Base-by-base conservation (phyloP, 2,797 vertebrate species). In the Acrocephalus scirpaceus region DNA sequence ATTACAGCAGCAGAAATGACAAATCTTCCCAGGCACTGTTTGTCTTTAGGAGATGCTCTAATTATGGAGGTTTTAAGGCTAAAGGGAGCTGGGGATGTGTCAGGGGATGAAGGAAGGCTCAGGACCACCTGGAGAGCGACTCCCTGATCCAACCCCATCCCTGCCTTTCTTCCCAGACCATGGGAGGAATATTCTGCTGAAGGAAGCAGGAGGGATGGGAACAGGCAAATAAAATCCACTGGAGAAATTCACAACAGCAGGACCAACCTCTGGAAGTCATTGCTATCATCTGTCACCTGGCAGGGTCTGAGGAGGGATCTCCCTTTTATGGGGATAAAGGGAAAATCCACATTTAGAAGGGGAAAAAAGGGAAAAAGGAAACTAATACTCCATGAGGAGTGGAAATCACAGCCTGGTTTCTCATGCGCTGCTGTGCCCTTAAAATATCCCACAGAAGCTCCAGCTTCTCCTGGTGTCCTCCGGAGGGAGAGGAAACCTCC, bases 1-100 rank as follows among this genome's bases (percentile, higher is more conserved):
- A 97, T 97, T 97, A 95, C 93, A 75, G 74, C 86, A 90, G 92
- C 89, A 96, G 95, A 81, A 89, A 93, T 87, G 86, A 97, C 95
- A 64, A 84, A 97, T 97, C 95, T 96, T 86, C 86, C 88, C 10
- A 9, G 91, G 83, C 84, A 47, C 79, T 92, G 96, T 95, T 97
- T 96, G 93, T 95, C 96, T 97, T 96, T 14, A 94, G 90, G 66
- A 60, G 82, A 80, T 82, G 76, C 69, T 90, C 96, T 90, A 88
- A 94, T 94, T 62, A 94, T 58, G 45, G 65, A 73, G 79, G 73
- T 21, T 93, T 84, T 32, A 58, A 42, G 86, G 87, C 83, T 86
- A 80, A 71, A 84, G 79, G 79, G 66, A 95, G 92, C 92, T 71
- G 92, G 66, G 73, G 82, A 69, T 2, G 2, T 75, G 77, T 48